Evolutionary conservation across 2,113 vertebrate genomes (phyloP).

Genomic region (Chelonoidis abingdonii): DNA sequence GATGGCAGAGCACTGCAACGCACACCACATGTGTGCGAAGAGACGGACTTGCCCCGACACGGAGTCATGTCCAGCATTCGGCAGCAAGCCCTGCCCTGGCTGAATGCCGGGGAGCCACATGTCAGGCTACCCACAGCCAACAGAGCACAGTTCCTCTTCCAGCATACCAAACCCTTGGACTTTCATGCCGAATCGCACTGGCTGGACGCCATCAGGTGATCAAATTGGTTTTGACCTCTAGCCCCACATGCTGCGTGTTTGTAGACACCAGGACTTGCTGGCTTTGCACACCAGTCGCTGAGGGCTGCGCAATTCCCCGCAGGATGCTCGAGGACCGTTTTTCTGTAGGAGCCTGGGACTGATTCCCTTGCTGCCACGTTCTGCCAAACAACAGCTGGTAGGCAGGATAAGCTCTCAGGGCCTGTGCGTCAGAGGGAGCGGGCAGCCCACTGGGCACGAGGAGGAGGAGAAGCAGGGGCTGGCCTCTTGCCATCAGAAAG

Average conservation of each 20-base stretch:
- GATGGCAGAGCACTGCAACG: too few species aligned
- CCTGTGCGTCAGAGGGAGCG: too few species aligned
- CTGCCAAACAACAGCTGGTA: background rate
- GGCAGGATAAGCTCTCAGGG: too few species aligned
- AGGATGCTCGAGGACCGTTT: background rate
- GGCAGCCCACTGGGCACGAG: background rate
- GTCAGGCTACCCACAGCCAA: fast-evolving
- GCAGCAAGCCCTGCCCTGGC: fast-evolving
- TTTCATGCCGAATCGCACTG: background rate
- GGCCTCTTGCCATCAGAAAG: background rate
- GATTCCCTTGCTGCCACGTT: background rate
- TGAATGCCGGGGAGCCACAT: background rate
- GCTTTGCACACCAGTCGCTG: background rate
- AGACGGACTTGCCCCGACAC: too few species aligned
- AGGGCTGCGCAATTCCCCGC: too few species aligned
- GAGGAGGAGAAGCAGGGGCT: background rate
- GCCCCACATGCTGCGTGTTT: too few species aligned
- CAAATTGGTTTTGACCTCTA: background rate
- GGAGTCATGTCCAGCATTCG: background rate
- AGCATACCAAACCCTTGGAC: background rate
- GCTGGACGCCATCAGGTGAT: background rate
- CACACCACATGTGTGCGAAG: background rate
- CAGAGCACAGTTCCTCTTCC: fast-evolving
- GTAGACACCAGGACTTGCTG: background rate
- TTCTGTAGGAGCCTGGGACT: background rate